A percentile compares a stretch with the other conserved stretches of the same genome.
These are phyloP conservation scores for Yponomeuta malinellus DNA, from an alignment of 2,888 invertebrate genomes.

Conservation along the genomic window DNA sequence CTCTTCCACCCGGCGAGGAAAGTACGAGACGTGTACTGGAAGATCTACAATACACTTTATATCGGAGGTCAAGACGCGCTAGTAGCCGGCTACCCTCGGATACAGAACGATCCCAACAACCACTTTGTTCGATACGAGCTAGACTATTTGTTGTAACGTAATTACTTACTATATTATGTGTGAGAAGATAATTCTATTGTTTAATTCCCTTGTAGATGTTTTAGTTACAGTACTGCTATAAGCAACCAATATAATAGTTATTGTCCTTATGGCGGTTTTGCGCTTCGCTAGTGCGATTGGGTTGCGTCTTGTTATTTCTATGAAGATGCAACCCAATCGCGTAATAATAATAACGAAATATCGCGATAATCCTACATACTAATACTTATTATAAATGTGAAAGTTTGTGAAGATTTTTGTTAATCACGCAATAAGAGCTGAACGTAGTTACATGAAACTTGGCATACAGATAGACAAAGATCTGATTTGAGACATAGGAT, in stretches of 20 bases:
- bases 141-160: constrained; percentile 89
- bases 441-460: too few relatives aligned
- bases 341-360: too few relatives aligned
- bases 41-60: constrained; percentile 99
- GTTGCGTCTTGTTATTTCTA: too few relatives aligned
- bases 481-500: too few relatives aligned
- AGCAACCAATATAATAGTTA: not conserved
- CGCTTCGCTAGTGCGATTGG: too few relatives aligned
- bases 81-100: constrained; percentile 97
- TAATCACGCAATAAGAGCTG: too few relatives aligned
- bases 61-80: constrained; percentile 99
- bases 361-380: too few relatives aligned
- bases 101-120: constrained; percentile 96
- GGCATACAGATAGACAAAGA: too few relatives aligned
- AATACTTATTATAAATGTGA: too few relatives aligned
- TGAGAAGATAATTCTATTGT: constrained; percentile 24
- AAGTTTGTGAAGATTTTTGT: too few relatives aligned
- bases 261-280: too few relatives aligned
- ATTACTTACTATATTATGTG: constrained; percentile 22
- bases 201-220: constrained; percentile 19
- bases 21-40: constrained; percentile 99
- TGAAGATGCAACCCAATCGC: too few relatives aligned
- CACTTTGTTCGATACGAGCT: constrained; percentile 94
- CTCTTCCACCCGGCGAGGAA: constrained; percentile 99
- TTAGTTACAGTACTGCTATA: not conserved